These are phyloP conservation scores for Synanthedon vespiformis DNA, from an alignment of 2,888 invertebrate genomes.

Conservation along the genomic window DNA sequence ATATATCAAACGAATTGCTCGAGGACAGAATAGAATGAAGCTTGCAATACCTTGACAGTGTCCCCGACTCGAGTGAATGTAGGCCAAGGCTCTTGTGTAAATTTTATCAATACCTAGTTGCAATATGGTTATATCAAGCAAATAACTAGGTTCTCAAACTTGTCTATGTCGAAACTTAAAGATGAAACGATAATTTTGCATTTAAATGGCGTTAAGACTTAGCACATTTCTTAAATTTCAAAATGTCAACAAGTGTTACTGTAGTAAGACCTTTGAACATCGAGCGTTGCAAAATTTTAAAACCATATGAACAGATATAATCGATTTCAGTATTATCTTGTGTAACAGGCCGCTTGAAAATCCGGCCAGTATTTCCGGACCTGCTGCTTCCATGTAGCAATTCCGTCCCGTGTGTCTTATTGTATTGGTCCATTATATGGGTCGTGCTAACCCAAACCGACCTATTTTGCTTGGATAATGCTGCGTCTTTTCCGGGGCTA, in stretches of 20 bases:
- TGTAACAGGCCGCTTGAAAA: background rate
- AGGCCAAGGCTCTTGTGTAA: background rate
- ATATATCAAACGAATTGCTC: background rate
- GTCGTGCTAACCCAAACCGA: slow-evolving; percentile 9
- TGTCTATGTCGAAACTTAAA: too few species aligned
- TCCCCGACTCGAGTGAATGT: background rate
- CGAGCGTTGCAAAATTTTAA: background rate
- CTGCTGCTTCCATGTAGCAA: background rate
- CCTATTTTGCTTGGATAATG: slow-evolving; percentile 24
- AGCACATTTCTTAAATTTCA: too few species aligned
- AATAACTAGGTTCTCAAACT: too few species aligned
- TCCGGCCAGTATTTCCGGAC: background rate
- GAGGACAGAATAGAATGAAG: background rate
- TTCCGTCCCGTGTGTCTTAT: background rate
- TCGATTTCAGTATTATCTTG: background rate
- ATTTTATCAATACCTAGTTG: background rate
- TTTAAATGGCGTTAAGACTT: too few species aligned
- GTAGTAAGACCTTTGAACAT: too few species aligned
- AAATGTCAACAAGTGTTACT: too few species aligned
- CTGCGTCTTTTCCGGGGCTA: slow-evolving; percentile 14
- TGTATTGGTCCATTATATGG: background rate
- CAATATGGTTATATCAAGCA: too few species aligned
- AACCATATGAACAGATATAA: background rate
- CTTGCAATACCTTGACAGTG: background rate
- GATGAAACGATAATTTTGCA: too few species aligned